Evolutionary conservation across 2,888 invertebrate species (phyloP), one percentile per base, ranked within the genome.

Genomic region (Rugalucina vietnamica): DNA sequence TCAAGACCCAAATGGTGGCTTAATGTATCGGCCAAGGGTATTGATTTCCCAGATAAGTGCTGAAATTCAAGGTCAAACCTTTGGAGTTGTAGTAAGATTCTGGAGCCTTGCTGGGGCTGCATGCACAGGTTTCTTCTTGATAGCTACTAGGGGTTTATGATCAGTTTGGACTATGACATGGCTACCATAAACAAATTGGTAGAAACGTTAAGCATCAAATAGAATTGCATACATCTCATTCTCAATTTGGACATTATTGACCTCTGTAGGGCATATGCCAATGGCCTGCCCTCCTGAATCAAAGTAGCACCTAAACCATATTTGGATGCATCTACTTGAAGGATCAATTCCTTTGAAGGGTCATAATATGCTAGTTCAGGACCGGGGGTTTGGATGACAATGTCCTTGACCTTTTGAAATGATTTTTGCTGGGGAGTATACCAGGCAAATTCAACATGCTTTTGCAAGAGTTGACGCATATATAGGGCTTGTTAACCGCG

Each of bases 211-310:
- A 0, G 79, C 65, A 10, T 87, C 89, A 81, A 79, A 87, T 0
- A 90, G 65, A 12, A 89, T 79, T 0, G 79, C 88, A 24, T 86
- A 74, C 57, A 84, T 57, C 74, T 90, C 90, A 29, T 88, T 81
- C 72, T 90, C 90, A 10, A 90, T 91, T 39, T 88, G 86, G 2
- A 86, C 89, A 60, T 91, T 90, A 77, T 18, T 49, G 14, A 57
- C 36, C 76, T 76, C 76, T 24, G 49, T 76, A 54, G 60, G 34
- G 76, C 76, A 49, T 49, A 73, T 29, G 43, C 74, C 18, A 74
- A 27, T 29, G 54, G 74, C 34, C 36, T 74, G 14, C 34, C 74
- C 21, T 50, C 54, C 54, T 74, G 54, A 21, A 74, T 18, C 21
- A 75, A 29, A n/a, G 24, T 36, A 18, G 34, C 34, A 18, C 75